These are phyloP conservation scores for Ceratoteleas bidentatus DNA, from an alignment of 1,140 invertebrate species.

Conservation along the genomic window DNA sequence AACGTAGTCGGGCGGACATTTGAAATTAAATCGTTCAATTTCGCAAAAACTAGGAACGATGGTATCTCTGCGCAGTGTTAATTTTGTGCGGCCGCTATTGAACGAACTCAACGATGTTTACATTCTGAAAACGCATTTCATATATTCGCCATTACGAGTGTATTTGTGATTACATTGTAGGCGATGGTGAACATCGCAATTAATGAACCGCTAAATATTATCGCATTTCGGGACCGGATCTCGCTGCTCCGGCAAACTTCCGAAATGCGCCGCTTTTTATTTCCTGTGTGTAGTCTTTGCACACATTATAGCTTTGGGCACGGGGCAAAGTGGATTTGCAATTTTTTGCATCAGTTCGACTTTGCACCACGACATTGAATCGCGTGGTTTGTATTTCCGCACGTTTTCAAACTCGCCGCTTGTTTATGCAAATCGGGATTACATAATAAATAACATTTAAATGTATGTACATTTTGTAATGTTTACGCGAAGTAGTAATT, in stretches of 20 bases:
- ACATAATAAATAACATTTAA: too few species aligned
- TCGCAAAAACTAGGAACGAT: constrained; percentile 52
- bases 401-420: too few species aligned
- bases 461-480: too few species aligned
- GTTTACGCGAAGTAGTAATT: too few species aligned
- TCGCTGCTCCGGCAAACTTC: constrained; percentile 13
- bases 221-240: constrained; percentile 45
- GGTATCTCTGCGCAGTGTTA: constrained; percentile 50
- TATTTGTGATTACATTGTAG: constrained; percentile 65
- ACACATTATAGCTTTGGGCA: too few species aligned
- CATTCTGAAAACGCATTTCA: constrained; percentile 62
- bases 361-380: too few species aligned
- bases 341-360: too few species aligned
- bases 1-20: constrained; percentile 31
- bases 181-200: constrained; percentile 41
- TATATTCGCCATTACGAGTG: constrained; percentile 64
- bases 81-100: constrained; percentile 55
- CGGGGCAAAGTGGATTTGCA: too few species aligned
- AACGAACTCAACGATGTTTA: constrained; percentile 60
- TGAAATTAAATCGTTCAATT: constrained; percentile 56
- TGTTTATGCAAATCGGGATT: too few species aligned
- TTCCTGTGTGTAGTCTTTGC: too few species aligned
- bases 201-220: constrained; percentile 47
- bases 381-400: too few species aligned
- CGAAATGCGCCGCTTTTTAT: too few species aligned